phyloP scores from a whole-genome alignment of 2,888 invertebrate genomes.

The Zaprionus bogoriensis region DNA sequence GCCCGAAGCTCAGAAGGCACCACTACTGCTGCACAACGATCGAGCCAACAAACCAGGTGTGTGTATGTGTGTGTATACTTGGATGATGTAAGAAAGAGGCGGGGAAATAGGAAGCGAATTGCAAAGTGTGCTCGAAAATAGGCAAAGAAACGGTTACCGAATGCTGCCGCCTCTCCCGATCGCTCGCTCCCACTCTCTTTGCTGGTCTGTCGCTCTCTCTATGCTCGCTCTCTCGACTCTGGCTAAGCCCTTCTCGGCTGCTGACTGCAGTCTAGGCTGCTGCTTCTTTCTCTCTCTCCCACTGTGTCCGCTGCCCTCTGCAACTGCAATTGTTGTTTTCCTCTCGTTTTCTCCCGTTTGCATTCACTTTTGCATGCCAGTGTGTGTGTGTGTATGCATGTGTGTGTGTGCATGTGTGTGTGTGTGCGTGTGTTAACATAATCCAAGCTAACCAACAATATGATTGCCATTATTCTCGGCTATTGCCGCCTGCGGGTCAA shows the following conservation, averaged over 20 bases:
- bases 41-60: conserved; percentile 40
- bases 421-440: conserved; percentile 26
- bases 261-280: not conserved
- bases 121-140: conserved; percentile 31
- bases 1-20: conserved; percentile 34
- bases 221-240: not conserved
- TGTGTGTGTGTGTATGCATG: not conserved
- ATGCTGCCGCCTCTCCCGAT: conserved; percentile 5
- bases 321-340: conserved; percentile 44
- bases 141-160: conserved; percentile 26
- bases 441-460: conserved; percentile 45
- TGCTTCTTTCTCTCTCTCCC: not conserved
- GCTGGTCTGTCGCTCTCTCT: no score
- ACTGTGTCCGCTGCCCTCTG: conserved; percentile 25
- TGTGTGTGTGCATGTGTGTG: not conserved
- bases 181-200: no score
- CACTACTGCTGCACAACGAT: conserved; percentile 24
- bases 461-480: conserved; percentile 39
- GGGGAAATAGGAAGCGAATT: conserved; percentile 31
- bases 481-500: conserved; percentile 44
- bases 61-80: conserved; percentile 21
- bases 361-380: conserved; percentile 50
- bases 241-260: no score
- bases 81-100: conserved; percentile 28
- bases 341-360: conserved; percentile 30